Percentiles rank a stretch among this genome's conserved stretches.
Conservation (phyloP, 2,113 vertebrate species). For the Anser brachyrhynchus region DNA sequence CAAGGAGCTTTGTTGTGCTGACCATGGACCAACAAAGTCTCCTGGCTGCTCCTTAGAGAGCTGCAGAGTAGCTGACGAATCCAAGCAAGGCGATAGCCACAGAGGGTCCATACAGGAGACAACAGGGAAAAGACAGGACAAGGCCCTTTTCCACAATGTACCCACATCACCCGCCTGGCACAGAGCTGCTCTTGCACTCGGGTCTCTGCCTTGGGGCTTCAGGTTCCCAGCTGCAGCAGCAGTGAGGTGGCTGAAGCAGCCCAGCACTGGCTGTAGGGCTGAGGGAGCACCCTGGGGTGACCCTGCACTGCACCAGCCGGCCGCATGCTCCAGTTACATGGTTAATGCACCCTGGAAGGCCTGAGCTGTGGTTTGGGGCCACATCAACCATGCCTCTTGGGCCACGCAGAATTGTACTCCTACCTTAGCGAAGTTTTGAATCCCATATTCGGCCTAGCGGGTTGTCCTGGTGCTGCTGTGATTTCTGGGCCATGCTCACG, state of each 20-base stretch:
- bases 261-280: not conserved
- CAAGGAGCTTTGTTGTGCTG: not conserved
- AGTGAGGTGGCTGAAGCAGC: not conserved
- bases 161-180: rapidly evolving
- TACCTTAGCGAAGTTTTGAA: not conserved
- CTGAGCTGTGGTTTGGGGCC: not conserved
- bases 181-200: rapidly evolving
- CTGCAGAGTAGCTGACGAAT: rapidly evolving
- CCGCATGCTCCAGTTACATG: rapidly evolving
- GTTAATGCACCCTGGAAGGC: not conserved
- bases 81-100: not conserved
- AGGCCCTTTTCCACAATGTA: not conserved
- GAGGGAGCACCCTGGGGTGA: not conserved
- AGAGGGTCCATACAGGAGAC: not conserved
- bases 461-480: not conserved
- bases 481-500: not conserved
- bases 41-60: not conserved
- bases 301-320: not conserved
- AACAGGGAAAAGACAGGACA: not conserved
- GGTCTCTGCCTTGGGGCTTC: not conserved
- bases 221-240: not conserved
- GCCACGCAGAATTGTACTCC: not conserved
- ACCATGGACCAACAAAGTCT: not conserved
- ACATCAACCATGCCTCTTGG: not conserved
- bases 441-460: not conserved